Evolutionary conservation across 2,888 invertebrate species (phyloP), one percentile per base, ranked within the genome.

Genomic region (Orchesella flavescens): DNA sequence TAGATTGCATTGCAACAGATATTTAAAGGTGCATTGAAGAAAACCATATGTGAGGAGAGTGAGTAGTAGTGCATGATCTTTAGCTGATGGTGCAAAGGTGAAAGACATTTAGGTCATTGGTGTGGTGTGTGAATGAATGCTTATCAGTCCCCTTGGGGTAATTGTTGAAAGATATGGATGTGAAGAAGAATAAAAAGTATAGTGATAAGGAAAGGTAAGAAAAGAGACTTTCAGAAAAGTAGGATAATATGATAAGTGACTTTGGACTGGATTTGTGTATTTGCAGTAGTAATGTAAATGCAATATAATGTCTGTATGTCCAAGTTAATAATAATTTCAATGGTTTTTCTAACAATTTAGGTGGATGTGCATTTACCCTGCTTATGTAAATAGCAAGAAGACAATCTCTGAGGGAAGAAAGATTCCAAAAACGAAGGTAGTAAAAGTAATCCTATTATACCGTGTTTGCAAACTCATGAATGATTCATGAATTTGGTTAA

Each of bases 321-420:
- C 3, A n/a, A 71, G 3, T 71, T 44, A 1, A 13, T 23, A 17
- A 2, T 71, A 3, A 82, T 82, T 59, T 46, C 43, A 19, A n/a
- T 66, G 46, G 55, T 24, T 34, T 74, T 57, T 49, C 9, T 43
- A 53, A 75, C 15, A 34, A 21, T 65, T 13, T 34, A 95, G 95
- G 89, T 99, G 99, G 99, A 93, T 98, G 80, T 97, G 97, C 90
- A 94, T 99, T 85, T 99, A 99, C 90, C 99, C 99, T 78, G 95
- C 97, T 0, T 99, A 99, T 89, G 92, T 99, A 71, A 99, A 99
- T 90, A 96, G 94, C 89, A 97, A 97, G 89, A 97, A 96, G 90
- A 95, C 97, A 0, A 90, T 95, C 17, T 95, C 95, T 1, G 94
- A 97, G 90, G 99, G 99, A 5, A 92, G 99, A 46, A 93, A 94